Conservation (phyloP, 2,797 vertebrate species). For the Chaetophractus vellerosus region DNA sequence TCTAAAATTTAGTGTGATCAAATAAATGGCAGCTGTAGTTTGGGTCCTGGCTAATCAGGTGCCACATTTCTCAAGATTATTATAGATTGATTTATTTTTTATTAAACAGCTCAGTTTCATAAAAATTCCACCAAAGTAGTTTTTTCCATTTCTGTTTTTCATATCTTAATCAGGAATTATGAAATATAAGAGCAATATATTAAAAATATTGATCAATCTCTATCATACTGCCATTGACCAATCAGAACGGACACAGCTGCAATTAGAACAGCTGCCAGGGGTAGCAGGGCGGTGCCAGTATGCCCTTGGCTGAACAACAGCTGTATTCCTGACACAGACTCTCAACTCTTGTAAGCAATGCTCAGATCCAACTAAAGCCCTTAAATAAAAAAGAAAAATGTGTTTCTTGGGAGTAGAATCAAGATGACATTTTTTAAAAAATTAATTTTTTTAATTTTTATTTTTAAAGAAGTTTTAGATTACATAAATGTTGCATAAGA, state of each 20-base stretch:
- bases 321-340: too few species aligned
- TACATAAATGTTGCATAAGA: too few species aligned
- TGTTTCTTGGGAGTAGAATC: neutral
- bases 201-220: neutral
- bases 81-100: neutral
- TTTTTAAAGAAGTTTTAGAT: too few species aligned
- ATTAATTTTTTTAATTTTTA: too few species aligned
- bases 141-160: neutral
- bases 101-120: neutral
- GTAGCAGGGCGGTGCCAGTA: too few species aligned
- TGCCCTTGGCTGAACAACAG: neutral
- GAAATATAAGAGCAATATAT: neutral
- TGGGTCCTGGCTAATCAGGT: neutral
- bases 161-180: neutral
- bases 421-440: neutral
- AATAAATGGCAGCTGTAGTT: neutral
- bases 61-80: neutral
- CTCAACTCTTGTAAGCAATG: neutral
- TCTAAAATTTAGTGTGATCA: neutral
- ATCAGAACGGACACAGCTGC: neutral
- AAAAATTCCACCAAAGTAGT: neutral
- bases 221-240: neutral
- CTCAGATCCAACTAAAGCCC: neutral
- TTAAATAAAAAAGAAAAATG: neutral
- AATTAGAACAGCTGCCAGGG: neutral